Percentiles rank a stretch among this genome's conserved stretches.
These are phyloP conservation scores for Platyscelio sp. DNA, from an alignment of 2,888 invertebrate genomes.

Conservation along the genomic window DNA sequence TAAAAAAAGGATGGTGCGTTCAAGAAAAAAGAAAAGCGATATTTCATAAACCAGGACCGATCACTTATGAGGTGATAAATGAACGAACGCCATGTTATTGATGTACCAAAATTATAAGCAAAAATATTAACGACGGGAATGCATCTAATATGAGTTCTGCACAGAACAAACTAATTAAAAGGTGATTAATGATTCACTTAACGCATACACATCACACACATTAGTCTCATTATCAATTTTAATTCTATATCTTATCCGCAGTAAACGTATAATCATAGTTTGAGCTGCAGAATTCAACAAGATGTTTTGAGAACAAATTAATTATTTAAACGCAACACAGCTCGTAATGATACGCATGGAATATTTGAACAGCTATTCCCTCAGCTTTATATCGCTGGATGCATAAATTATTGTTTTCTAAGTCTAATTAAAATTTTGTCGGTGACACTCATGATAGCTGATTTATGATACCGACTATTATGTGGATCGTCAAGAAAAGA, in stretches of 20 bases:
- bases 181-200: slow-evolving; percentile 66
- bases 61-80: slow-evolving; percentile 58
- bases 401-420: slow-evolving; percentile 19
- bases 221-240: slow-evolving; percentile 66
- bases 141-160: slow-evolving; percentile 41
- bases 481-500: too few species aligned
- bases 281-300: slow-evolving; percentile 49
- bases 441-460: too few species aligned
- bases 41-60: slow-evolving; percentile 37
- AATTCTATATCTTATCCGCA: slow-evolving; percentile 57
- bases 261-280: slow-evolving; percentile 60
- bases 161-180: slow-evolving; percentile 62
- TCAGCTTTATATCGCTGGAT: slow-evolving; percentile 7
- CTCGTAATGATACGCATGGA: slow-evolving; percentile 32
- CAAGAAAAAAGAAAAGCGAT: slow-evolving; percentile 51
- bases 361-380: slow-evolving; percentile 34
- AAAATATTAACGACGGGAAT: slow-evolving; percentile 52
- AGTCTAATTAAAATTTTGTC: slow-evolving; percentile 35
- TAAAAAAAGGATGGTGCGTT: slow-evolving; percentile 6
- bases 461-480: too few species aligned
- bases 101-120: slow-evolving; percentile 48
- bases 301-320: slow-evolving; percentile 65
- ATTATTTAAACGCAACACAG: slow-evolving; percentile 58
- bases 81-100: slow-evolving; percentile 43
- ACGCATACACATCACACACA: slow-evolving; percentile 52